Conservation (phyloP, 2,888 invertebrate genomes). For the Tenthredo notha region DNA sequence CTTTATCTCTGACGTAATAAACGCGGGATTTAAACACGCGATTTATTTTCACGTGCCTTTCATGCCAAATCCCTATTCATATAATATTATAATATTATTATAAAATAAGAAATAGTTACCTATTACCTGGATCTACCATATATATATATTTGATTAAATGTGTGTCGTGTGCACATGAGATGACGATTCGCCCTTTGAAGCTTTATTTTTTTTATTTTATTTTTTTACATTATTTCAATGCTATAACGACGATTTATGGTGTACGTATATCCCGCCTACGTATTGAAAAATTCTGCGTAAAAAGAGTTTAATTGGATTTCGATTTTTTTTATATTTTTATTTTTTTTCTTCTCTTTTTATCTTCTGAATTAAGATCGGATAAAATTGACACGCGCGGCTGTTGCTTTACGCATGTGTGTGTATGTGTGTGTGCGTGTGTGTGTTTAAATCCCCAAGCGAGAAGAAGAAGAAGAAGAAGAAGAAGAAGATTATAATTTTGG, state of each 20-base stretch:
- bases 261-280: neutral
- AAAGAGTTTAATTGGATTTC: neutral
- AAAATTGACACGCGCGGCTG: constrained; percentile 15
- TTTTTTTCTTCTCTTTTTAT: neutral
- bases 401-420: too few species aligned
- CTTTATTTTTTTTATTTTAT: too few species aligned
- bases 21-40: neutral
- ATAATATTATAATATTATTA: neutral
- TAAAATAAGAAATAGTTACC: too few species aligned
- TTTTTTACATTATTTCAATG: neutral
- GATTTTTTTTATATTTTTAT: neutral
- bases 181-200: neutral
- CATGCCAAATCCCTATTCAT: neutral
- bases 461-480: neutral
- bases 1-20: neutral
- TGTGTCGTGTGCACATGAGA: neutral
- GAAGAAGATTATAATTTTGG: neutral
- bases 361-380: constrained; percentile 21
- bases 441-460: neutral
- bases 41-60: neutral
- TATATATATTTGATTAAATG: neutral
- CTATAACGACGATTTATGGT: neutral
- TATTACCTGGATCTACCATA: neutral
- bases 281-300: neutral
- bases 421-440: too few species aligned